These are phyloP conservation scores for Paratrypauchen microcephalus DNA, from an alignment of 2,797 vertebrate genomes.

Conservation along the genomic window DNA sequence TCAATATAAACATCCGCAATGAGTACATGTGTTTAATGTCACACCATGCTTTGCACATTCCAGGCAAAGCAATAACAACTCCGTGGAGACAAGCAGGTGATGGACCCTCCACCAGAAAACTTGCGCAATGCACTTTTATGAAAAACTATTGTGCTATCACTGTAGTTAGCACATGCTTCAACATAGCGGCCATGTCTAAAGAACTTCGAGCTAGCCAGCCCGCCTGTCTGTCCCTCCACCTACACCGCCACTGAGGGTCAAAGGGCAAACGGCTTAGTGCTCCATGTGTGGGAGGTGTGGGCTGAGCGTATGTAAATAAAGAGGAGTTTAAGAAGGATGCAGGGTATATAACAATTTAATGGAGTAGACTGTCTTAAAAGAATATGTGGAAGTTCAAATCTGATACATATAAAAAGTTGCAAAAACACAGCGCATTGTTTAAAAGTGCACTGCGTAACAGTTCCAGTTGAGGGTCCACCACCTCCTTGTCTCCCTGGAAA, in stretches of 20 bases:
- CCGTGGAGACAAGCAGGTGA: too few relatives aligned
- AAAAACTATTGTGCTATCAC: slow-evolving; percentile 38
- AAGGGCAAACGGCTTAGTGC: slow-evolving; percentile 60
- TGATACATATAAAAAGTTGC: too few relatives aligned
- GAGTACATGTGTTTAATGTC: too few relatives aligned
- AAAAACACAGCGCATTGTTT: too few relatives aligned
- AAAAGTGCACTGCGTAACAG: too few relatives aligned
- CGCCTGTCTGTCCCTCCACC: slow-evolving; percentile 36
- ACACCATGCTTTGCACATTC: too few relatives aligned
- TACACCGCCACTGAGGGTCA: slow-evolving; percentile 44
- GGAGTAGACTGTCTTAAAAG: neutral
- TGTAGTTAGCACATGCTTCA: slow-evolving; percentile 21
- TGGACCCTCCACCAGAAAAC: too few relatives aligned
- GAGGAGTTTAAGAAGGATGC: neutral
- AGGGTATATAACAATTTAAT: neutral
- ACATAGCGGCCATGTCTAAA: slow-evolving; percentile 36
- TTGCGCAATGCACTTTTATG: neutral
- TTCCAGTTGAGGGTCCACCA: too few relatives aligned
- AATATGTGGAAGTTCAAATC: too few relatives aligned
- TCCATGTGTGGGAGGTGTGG: slow-evolving; percentile 51
- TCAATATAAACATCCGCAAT: too few relatives aligned
- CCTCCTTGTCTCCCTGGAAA: too few relatives aligned
- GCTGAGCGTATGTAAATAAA: slow-evolving; percentile 36
- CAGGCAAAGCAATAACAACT: too few relatives aligned
- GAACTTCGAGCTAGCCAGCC: slow-evolving; percentile 26